These are phyloP conservation scores for Tribolium castaneum DNA, from an alignment of 1,140 invertebrate genomes.

Conservation along the genomic window DNA sequence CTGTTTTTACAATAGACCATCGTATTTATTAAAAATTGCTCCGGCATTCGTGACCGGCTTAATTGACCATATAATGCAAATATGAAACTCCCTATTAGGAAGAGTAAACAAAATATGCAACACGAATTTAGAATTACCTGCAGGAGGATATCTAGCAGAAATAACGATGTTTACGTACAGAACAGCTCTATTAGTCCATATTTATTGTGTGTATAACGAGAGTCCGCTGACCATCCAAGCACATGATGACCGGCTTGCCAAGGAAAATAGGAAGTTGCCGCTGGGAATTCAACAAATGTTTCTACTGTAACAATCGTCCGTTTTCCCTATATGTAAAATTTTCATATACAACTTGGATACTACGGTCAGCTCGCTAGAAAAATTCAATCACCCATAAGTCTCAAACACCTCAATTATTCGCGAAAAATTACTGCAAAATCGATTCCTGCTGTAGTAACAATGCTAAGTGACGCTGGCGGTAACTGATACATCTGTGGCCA, in stretches of 20 bases:
- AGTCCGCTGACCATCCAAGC: conserved; percentile 54
- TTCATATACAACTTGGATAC: neutral
- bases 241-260: conserved; percentile 54
- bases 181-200: conserved; percentile 61
- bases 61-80: conserved; percentile 27
- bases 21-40: neutral
- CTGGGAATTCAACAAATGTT: conserved; percentile 52
- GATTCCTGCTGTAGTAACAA: neutral
- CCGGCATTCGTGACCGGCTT: neutral
- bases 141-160: conserved; percentile 55
- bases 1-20: neutral
- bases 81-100: conserved; percentile 44
- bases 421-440: neutral
- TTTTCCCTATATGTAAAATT: conserved; percentile 27
- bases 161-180: conserved; percentile 62
- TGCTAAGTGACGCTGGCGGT: conserved; percentile 14
- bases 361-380: neutral
- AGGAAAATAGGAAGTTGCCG: conserved; percentile 53
- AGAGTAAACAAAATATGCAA: conserved; percentile 53
- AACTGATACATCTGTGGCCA: conserved; percentile 26
- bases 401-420: neutral
- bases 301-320: conserved; percentile 20
- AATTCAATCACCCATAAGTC: neutral
- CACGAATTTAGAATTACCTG: conserved; percentile 50
- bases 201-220: conserved; percentile 62